Evolutionary conservation across 1,140 invertebrate species (phyloP).

Genomic region (Ceratitis capitata): DNA sequence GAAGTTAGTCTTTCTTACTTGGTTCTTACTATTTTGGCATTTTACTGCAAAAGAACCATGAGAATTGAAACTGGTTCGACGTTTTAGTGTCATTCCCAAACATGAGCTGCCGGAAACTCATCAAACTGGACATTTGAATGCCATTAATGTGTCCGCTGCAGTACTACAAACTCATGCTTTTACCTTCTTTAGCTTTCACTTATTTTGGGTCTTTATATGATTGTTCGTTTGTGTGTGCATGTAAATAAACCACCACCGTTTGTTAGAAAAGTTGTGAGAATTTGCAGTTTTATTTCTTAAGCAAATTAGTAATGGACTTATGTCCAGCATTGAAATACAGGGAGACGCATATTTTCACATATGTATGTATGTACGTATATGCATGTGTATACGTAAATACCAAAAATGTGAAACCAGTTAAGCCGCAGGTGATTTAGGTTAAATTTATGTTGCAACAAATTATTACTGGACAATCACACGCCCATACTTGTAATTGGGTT

Average conservation of each 20-base stretch:
- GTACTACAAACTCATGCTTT: not conserved
- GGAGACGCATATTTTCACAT: too few relatives aligned
- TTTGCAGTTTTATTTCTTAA: constrained; percentile 12
- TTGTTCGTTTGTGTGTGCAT: not conserved
- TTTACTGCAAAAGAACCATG: too few relatives aligned
- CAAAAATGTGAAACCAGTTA: not conserved
- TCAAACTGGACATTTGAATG: not conserved
- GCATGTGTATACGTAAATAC: too few relatives aligned
- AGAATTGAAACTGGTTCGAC: not conserved
- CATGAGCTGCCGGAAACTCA: constrained; percentile 1
- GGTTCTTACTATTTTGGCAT: too few relatives aligned
- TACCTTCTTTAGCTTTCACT: not conserved
- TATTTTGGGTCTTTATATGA: not conserved
- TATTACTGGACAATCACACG: not conserved
- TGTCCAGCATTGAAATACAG: not conserved
- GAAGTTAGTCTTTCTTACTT: too few relatives aligned
- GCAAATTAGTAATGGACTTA: not conserved
- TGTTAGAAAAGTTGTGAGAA: not conserved
- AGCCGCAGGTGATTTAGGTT: constrained; percentile 28
- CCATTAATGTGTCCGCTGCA: not conserved
- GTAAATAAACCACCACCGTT: not conserved
- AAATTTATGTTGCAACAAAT: constrained; percentile 8
- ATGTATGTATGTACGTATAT: not conserved
- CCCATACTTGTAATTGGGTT: not conserved
- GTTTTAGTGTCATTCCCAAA: not conserved